Conservation (phyloP, 53 echinoderm and acorn worm species). For the Antedon mediterranea region DNA sequence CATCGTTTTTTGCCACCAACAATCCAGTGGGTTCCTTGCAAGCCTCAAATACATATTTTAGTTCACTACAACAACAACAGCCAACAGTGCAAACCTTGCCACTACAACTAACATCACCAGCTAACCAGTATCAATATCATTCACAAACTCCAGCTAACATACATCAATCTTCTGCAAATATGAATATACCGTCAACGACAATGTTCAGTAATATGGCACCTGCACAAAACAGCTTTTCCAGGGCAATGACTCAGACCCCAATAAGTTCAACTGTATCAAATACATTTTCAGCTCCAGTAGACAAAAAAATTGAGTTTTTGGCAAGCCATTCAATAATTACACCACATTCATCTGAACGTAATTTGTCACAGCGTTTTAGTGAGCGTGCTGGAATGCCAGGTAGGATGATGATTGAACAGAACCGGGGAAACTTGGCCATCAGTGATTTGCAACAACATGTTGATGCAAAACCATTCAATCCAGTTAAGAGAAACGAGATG, state of each 20-base stretch:
- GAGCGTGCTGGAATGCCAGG: conserved; percentile 1
- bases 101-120: neutral
- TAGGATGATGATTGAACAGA: neutral
- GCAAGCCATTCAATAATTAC: conserved; percentile 14
- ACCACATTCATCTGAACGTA: conserved; percentile 5
- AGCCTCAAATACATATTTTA: conserved; percentile 1
- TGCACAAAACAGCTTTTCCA: neutral
- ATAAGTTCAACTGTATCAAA: neutral
- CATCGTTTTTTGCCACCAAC: conserved; percentile 36
- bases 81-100: neutral
- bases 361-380: neutral
- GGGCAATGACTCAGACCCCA: neutral
- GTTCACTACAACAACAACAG: conserved; percentile 6
- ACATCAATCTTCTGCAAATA: conserved; percentile 55
- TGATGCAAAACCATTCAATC: conserved; percentile 94
- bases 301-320: conserved; percentile 13
- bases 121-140: neutral
- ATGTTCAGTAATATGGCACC: conserved; percentile 1
- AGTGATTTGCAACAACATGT: conserved; percentile 86
- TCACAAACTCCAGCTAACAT: conserved; percentile 13
- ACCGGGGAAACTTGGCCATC: conserved; percentile 4
- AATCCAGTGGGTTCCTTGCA: conserved; percentile 1
- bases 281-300: conserved; percentile 1
- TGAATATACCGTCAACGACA: conserved; percentile 15
- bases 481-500: conserved; percentile 23